phyloP scores from a whole-genome alignment of 1,140 invertebrate genomes.

The Aricia agestis region DNA sequence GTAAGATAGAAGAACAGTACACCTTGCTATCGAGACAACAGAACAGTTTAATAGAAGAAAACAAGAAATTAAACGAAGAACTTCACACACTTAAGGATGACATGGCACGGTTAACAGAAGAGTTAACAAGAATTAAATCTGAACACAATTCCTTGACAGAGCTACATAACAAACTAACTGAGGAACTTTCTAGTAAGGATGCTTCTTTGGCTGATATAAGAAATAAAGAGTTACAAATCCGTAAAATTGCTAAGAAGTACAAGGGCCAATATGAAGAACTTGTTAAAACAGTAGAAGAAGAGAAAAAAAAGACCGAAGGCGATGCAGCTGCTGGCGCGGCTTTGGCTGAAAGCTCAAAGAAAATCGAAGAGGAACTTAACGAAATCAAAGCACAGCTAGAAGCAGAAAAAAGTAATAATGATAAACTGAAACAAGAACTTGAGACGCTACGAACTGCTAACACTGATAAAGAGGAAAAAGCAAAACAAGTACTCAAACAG shows the following conservation, averaged over 20 bases:
- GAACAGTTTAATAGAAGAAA: constrained; percentile 70
- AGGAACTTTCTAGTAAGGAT: constrained; percentile 83
- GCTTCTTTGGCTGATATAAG: constrained; percentile 83
- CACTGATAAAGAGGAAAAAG: constrained; percentile 83
- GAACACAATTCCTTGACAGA: constrained; percentile 78
- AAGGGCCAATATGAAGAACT: constrained; percentile 90
- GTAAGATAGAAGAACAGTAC: constrained; percentile 85
- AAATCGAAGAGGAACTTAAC: constrained; percentile 76
- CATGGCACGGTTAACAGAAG: constrained; percentile 74
- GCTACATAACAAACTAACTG: constrained; percentile 79
- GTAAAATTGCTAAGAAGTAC: constrained; percentile 95
- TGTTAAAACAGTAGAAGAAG: constrained; percentile 80
- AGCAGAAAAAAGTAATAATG: constrained; percentile 78
- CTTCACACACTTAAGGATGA: constrained; percentile 65
- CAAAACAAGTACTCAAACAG: constrained; percentile 83
- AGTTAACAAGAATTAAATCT: constrained; percentile 76
- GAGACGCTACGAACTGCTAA: constrained; percentile 80
- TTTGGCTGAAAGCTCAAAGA: constrained; percentile 58
- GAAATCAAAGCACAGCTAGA: constrained; percentile 80
- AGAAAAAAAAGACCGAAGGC: constrained; percentile 76
- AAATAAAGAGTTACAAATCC: constrained; percentile 88
- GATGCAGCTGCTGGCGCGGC: constrained; percentile 59
- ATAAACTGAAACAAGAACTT: constrained; percentile 83
- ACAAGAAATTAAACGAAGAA: constrained; percentile 76
- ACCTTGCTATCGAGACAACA: constrained; percentile 77